Base-by-base conservation (phyloP, 2,888 invertebrate species). In the Catocala nupta region DNA sequence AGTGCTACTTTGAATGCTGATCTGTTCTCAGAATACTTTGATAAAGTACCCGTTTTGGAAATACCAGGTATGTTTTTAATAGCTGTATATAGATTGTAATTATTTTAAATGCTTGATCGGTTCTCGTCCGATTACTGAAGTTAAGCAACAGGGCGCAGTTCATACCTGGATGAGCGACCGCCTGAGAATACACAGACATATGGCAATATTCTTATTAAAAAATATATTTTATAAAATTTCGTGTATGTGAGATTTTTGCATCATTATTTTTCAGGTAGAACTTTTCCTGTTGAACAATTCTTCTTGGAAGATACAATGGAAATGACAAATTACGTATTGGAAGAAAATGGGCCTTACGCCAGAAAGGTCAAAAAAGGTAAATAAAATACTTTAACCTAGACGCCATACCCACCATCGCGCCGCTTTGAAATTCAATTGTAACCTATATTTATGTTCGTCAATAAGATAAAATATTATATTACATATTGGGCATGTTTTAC, bases 1-100 rank as follows among this genome's bases (percentile, higher is more conserved):
- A 98, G 98, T 83, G 99, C 99, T 2, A 98, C 98, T 0, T 88
- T 99, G 78, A 98, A 99, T 86, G 96, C 97, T 0, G 95, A 96
- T 42, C 90, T 98, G 60, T 99, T 99, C 85, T 96, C 97, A 1
- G 92, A 96, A 51, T 99, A 99, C 88, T 99, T 99, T 86, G 95
- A 95, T 43, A 95, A 95, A 45, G 96, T 97, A 63, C 98, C 98
- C 1, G 94, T 98, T 50, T 90, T 98, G 66, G 96, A 97, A 81
- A 97, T 98, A 78, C 97, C 98, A 55, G 98, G 96, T 91, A 69
- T 39, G 79, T 81, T 51, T 39, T 39, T 1, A 39, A 39, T 39
- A 39, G 6, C 36, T 3, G 5, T 36, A 39, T 1, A 25, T 25
- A 25, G 25, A 25, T 3, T 25, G 4, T 25, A 25, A 25, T 25